A percentile compares a stretch with the other conserved stretches of the same genome.
Evolutionary conservation across 2,888 invertebrate species (phyloP).

Genomic region (Cheilosia soror): DNA sequence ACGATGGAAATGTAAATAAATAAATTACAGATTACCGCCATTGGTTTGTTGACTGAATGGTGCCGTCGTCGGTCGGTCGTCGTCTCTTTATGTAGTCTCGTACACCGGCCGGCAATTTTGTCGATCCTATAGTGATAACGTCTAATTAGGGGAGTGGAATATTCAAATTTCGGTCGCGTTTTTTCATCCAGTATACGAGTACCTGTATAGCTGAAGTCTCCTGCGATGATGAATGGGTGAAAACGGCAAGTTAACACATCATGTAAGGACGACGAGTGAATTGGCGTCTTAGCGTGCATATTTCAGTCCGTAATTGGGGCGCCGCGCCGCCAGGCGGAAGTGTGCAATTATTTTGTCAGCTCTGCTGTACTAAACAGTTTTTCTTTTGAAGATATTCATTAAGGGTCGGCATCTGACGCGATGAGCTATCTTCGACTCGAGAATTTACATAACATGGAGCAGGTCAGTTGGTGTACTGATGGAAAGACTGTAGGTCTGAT

Average conservation of each 20-base stretch:
- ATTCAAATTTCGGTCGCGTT: constrained; percentile 69
- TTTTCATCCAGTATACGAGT: not conserved
- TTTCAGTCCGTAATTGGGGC: constrained; percentile 45
- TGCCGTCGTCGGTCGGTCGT: constrained; percentile 33
- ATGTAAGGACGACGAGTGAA: constrained; percentile 43
- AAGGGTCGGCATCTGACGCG: constrained; percentile 25
- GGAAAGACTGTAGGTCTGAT: not conserved
- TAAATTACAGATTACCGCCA: constrained; percentile 66
- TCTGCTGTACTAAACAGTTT: not conserved
- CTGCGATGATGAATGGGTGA: constrained; percentile 60
- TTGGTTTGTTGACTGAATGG: constrained; percentile 49
- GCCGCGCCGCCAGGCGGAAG: not conserved
- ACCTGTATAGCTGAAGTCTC: not conserved
- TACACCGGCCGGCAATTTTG: constrained; percentile 46
- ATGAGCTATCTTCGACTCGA: constrained; percentile 12
- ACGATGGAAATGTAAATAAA: constrained; percentile 48
- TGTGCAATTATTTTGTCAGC: constrained; percentile 56
- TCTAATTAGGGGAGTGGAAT: constrained; percentile 72
- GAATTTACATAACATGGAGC: not conserved
- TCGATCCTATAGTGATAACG: constrained; percentile 67
- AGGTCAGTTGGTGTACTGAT: not conserved
- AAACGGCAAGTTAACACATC: constrained; percentile 64
- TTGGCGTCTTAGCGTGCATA: constrained; percentile 48
- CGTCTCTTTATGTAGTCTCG: not conserved
- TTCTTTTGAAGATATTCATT: constrained; percentile 8